Conservation (phyloP, 2,113 vertebrate genomes). For the Entelurus aequoreus region DNA sequence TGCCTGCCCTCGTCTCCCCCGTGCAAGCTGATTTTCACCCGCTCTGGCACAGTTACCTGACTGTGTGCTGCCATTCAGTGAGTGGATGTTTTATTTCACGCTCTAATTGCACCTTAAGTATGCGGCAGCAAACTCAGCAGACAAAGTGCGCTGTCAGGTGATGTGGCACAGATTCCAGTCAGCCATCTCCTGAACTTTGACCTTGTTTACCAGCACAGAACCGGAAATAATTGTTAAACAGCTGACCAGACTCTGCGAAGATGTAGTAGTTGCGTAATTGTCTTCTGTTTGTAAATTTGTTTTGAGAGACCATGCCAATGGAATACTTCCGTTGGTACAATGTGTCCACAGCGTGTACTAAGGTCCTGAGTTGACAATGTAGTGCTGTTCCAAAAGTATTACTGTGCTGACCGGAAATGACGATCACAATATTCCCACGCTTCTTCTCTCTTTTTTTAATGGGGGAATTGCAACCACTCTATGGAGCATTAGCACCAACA, state of each 20-base stretch:
- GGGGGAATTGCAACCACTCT: too few relatives aligned
- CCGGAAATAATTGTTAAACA: constrained; percentile 9
- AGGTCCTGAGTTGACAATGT: too few relatives aligned
- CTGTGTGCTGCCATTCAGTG: neutral
- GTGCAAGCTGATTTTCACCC: constrained; percentile 19
- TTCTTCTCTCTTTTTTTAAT: too few relatives aligned
- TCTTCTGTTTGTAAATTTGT: neutral
- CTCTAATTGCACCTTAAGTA: constrained; percentile 32
- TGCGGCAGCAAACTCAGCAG: constrained; percentile 2
- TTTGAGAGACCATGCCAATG: neutral
- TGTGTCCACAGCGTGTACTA: too few relatives aligned
- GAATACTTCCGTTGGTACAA: too few relatives aligned
- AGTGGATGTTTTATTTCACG: constrained; percentile 27
- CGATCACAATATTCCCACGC: too few relatives aligned
- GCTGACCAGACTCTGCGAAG: neutral
- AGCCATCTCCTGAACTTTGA: constrained; percentile 42
- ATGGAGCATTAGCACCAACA: too few relatives aligned
- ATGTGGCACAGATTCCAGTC: constrained; percentile 31
- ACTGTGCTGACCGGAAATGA: too few relatives aligned
- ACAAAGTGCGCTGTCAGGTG: constrained; percentile 3
- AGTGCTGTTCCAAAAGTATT: too few relatives aligned
- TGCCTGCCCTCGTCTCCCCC: constrained; percentile 7
- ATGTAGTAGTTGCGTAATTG: neutral
- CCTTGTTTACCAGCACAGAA: constrained; percentile 38
- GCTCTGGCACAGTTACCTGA: constrained; percentile 2